These are phyloP conservation scores for Pachymerium ferrugineum DNA, from an alignment of 2,888 invertebrate species.

Conservation along the genomic window DNA sequence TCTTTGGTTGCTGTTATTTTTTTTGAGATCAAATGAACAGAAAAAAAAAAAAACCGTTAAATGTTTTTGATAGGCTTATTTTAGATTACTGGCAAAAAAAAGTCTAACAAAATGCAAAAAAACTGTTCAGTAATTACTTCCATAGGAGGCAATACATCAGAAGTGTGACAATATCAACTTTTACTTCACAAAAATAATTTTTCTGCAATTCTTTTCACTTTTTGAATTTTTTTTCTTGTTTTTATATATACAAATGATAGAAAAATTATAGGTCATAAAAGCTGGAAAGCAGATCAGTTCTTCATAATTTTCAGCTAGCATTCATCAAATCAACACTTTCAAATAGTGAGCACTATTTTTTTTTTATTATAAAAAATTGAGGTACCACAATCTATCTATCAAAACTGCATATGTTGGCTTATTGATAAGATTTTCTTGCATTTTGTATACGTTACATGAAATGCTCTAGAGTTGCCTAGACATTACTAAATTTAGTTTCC, in stretches of 20 bases:
- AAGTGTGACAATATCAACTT: neutral
- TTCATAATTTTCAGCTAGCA: neutral
- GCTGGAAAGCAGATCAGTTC: neutral
- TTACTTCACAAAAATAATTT: neutral
- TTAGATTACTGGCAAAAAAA: conserved; percentile 1
- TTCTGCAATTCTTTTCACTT: neutral
- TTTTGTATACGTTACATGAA: neutral
- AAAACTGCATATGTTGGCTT: conserved; percentile 13
- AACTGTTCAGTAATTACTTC: neutral
- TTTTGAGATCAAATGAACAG: too few species aligned
- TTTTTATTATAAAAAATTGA: neutral
- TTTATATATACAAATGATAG: neutral
- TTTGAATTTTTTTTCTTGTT: neutral
- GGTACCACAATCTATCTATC: neutral
- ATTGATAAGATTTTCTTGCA: neutral
- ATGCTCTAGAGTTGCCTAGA: neutral
- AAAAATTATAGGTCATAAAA: neutral
- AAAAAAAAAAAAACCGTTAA: too few species aligned
- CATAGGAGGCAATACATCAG: neutral
- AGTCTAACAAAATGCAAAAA: neutral
- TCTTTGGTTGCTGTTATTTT: too few species aligned
- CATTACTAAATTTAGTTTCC: neutral
- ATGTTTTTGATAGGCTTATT: too few species aligned
- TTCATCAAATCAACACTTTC: neutral
- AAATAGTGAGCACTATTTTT: neutral